Evolutionary conservation across 2,797 vertebrate species (phyloP).

Genomic region (Bradypodion ventrale): DNA sequence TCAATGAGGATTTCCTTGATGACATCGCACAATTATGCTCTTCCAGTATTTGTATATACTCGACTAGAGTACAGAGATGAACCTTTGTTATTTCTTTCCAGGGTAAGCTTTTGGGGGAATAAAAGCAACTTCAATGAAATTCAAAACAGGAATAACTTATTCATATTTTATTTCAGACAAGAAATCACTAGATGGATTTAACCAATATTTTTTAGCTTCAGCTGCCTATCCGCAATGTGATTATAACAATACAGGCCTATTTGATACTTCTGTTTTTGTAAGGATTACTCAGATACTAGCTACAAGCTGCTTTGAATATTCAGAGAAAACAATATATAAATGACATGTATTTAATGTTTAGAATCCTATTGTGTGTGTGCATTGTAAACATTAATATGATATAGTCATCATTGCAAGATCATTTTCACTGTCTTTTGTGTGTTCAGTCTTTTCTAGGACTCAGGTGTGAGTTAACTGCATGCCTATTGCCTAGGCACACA

Average conservation of each 20-base stretch:
- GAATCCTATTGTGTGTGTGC: too few relatives aligned
- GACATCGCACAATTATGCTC: conserved; percentile 73
- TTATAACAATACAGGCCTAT: neutral
- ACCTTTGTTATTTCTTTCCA: conserved; percentile 77
- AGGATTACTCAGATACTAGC: neutral
- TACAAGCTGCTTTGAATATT: neutral
- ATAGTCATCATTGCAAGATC: too few relatives aligned
- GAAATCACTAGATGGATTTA: neutral
- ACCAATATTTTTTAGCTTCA: neutral
- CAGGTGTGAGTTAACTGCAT: too few relatives aligned
- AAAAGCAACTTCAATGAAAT: conserved; percentile 23
- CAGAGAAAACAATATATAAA: neutral
- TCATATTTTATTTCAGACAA: neutral
- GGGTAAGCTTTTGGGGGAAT: conserved; percentile 65
- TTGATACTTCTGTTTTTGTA: neutral
- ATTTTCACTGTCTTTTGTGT: too few relatives aligned
- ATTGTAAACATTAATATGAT: too few relatives aligned
- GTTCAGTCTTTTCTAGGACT: too few relatives aligned
- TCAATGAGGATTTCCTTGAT: conserved; percentile 78
- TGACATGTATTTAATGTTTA: neutral
- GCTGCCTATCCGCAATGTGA: neutral
- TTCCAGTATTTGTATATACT: conserved; percentile 81
- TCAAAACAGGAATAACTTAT: neutral
- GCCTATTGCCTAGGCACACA: too few relatives aligned
- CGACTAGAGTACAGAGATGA: conserved; percentile 80